Evolutionary conservation across 2,888 invertebrate species (phyloP).

Genomic region (Sphinx pinastri): DNA sequence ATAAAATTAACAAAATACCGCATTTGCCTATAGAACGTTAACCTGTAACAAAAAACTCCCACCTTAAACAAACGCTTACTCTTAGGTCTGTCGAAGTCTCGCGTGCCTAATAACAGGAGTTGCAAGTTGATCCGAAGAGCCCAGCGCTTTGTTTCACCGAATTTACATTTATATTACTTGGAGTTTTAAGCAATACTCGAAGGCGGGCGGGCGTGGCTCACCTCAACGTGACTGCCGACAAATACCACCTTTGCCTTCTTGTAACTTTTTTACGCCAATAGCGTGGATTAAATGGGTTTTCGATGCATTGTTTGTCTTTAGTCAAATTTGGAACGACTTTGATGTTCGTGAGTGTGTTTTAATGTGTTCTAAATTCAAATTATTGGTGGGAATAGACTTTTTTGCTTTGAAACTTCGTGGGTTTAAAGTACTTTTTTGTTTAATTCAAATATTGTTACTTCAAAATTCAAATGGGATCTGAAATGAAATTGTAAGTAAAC

Average conservation of each 20-base stretch:
- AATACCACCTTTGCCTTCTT: conserved; percentile 24
- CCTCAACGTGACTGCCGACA: conserved; percentile 14
- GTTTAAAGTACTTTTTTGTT: too few relatives aligned
- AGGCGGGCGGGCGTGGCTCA: conserved; percentile 31
- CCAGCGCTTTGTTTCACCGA: conserved; percentile 51
- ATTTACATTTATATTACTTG: conserved; percentile 70
- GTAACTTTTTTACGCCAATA: conserved; percentile 7
- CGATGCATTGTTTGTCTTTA: conserved; percentile 12
- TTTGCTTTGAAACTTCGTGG: too few relatives aligned
- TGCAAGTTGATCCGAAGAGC: conserved; percentile 48
- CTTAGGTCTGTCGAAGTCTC: conserved; percentile 29
- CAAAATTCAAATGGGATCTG: too few relatives aligned
- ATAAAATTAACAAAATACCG: not conserved
- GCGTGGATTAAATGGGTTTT: conserved; percentile 11
- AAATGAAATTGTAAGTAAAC: too few relatives aligned
- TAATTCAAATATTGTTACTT: too few relatives aligned
- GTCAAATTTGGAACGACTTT: not conserved
- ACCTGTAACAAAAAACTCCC: not conserved
- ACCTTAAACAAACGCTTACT: conserved; percentile 9
- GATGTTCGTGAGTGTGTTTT: not conserved
- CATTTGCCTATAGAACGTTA: not conserved
- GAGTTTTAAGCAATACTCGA: conserved; percentile 64
- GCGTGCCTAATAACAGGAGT: conserved; percentile 47
- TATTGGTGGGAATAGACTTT: too few relatives aligned
- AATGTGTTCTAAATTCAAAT: not conserved